A percentile compares a stretch with the other conserved stretches of the same genome.
phyloP scores from a whole-genome alignment of 2,797 vertebrate genomes.

The Girardinus metallicus region DNA sequence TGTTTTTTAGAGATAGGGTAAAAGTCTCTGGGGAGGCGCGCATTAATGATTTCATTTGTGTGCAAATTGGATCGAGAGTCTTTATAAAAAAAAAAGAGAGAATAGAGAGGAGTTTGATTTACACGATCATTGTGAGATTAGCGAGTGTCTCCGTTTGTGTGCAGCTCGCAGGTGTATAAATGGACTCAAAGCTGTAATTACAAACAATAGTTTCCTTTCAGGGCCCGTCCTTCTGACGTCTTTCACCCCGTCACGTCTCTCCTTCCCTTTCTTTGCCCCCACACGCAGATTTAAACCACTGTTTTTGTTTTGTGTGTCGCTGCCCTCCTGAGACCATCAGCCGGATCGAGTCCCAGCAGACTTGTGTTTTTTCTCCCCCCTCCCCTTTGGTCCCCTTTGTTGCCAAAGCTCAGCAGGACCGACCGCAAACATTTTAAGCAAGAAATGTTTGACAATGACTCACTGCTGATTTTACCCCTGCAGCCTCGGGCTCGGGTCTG shows the following conservation, averaged over 20 bases:
- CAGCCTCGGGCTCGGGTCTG: neutral
- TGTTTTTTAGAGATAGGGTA: conserved; percentile 80
- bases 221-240: conserved; percentile 22
- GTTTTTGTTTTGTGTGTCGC: conserved; percentile 43
- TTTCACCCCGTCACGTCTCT: conserved; percentile 24
- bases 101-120: conserved; percentile 55
- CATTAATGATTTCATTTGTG: conserved; percentile 86
- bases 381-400: conserved; percentile 31
- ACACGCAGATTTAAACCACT: conserved; percentile 11
- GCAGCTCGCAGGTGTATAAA: conserved; percentile 38
- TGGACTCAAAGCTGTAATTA: conserved; percentile 39
- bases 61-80: conserved; percentile 84
- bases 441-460: conserved; percentile 30
- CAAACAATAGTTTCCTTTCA: conserved; percentile 36
- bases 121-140: conserved; percentile 59
- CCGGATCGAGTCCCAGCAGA: conserved; percentile 46
- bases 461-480: conserved; percentile 17
- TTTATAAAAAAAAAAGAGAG: conserved; percentile 54
- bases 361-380: conserved; percentile 8
- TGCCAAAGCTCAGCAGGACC: conserved; percentile 28
- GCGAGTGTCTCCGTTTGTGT: conserved; percentile 39
- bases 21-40: conserved; percentile 69
- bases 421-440: conserved; percentile 44
- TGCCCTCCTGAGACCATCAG: conserved; percentile 40
- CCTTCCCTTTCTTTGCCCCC: conserved; percentile 10